Base-by-base conservation (phyloP, 2,797 vertebrate species). In the Nannoperca obscura region DNA sequence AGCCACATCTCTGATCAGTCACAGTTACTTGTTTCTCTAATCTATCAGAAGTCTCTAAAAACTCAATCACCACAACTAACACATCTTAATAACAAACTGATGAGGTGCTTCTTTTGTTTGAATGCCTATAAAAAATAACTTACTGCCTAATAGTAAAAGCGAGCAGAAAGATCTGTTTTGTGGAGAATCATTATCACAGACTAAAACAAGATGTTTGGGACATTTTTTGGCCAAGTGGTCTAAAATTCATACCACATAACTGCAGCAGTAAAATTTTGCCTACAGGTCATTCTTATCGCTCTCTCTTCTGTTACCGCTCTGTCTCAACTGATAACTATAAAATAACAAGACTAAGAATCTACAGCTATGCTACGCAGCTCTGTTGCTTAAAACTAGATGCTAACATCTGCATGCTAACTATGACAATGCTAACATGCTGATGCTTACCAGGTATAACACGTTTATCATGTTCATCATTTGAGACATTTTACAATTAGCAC, bases 51-150 rank as follows among this genome's bases (percentile, higher is more conserved):
- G 59, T 67, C 63, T 64, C 5, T 46, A 32, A 77, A 74, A 79
- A 74, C 78, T 89, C 86, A 86, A 90, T 91, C 81, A 80, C 59
- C 19, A 50, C 71, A 60, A 20, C 74, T 85, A 90, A 90, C 74
- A 30, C 53, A 71, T 44, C 58, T 65, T 88, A 91, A 91, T 82
- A 80, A 78, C 84, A 89, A 88, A 81, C 82, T 83, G 85, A 89
- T 90, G 76, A 83, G 81, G 81, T 80, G 76, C 78, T 84, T 79
- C 55, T 81, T 60, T 86, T 71, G 54, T 78, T 68, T 81, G 71
- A 86, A 78, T 46, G 60, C 59, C 68, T 77, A 50, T 88, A 53
- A 82, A 61, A 61, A 89, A 88, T 72, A 84, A 86, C 68, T 80
- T 87, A 74, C 50, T 24, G 52, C 44, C 68, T 71, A 70, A 92